These are phyloP conservation scores for Sebastes steindachneri DNA, from an alignment of 2,797 vertebrate genomes.

Conservation along the genomic window DNA sequence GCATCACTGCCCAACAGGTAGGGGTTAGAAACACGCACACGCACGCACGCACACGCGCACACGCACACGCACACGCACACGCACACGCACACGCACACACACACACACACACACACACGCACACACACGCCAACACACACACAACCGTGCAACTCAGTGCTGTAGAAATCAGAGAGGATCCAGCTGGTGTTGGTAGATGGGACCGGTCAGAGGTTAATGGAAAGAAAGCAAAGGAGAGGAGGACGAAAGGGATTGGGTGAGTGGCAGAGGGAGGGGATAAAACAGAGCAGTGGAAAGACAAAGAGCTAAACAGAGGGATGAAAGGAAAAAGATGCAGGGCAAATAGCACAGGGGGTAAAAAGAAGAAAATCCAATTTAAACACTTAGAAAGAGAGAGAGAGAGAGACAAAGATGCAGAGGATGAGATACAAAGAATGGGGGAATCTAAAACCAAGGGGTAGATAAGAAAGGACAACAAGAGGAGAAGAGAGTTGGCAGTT, in stretches of 20 bases:
- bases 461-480: neutral
- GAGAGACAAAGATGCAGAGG: too few species aligned
- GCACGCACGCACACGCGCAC: neutral
- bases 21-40: slow-evolving; percentile 5
- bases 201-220: slow-evolving; percentile 57
- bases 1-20: slow-evolving; percentile 38
- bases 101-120: neutral
- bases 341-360: neutral
- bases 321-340: neutral
- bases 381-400: too few species aligned
- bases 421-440: neutral
- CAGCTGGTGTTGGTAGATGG: slow-evolving; percentile 34
- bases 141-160: neutral
- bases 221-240: slow-evolving; percentile 18
- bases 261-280: neutral
- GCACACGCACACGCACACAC: neutral
- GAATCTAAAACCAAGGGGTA: neutral
- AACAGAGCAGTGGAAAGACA: neutral
- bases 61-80: neutral
- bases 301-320: slow-evolving; percentile 1
- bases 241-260: slow-evolving; percentile 1
- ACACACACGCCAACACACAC: neutral
- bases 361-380: neutral
- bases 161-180: slow-evolving; percentile 44
- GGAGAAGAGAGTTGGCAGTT: neutral